Evolutionary conservation across 2,113 vertebrate genomes (phyloP).

Genomic region (Lontra canadensis): DNA sequence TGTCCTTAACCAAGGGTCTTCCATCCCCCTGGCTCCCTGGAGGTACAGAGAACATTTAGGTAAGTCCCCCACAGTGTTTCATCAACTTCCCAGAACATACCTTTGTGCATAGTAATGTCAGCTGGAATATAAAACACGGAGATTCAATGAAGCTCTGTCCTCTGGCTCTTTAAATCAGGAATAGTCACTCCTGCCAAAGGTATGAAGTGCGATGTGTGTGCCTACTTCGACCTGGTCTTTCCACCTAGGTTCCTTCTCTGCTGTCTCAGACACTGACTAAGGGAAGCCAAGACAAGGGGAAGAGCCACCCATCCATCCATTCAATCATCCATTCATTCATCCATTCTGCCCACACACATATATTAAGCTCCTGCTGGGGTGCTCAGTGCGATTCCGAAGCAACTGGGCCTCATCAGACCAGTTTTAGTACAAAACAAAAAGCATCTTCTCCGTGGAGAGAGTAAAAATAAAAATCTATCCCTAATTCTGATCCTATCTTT

Average conservation of each 20-base stretch:
- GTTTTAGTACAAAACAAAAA: not conserved
- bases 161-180: not conserved
- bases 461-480: slow-evolving; percentile 30
- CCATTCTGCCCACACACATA: not conserved
- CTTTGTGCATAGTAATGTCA: not conserved
- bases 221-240: not conserved
- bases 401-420: not conserved
- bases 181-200: not conserved
- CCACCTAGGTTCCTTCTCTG: not conserved
- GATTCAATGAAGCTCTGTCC: not conserved
- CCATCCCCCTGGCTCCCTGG: not conserved
- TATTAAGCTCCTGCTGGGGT: not conserved
- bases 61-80: not conserved
- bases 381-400: not conserved
- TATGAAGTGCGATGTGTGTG: not conserved
- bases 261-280: not conserved
- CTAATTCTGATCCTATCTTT: slow-evolving; percentile 5
- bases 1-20: not conserved
- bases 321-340: not conserved
- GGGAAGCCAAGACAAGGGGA: not conserved
- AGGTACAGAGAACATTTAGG: not conserved
- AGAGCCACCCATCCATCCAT: not conserved
- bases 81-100: not conserved
- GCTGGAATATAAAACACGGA: not conserved
- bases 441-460: not conserved